Base-by-base conservation (phyloP, 2,888 invertebrate species). In the Perizoma flavofasciatum region DNA sequence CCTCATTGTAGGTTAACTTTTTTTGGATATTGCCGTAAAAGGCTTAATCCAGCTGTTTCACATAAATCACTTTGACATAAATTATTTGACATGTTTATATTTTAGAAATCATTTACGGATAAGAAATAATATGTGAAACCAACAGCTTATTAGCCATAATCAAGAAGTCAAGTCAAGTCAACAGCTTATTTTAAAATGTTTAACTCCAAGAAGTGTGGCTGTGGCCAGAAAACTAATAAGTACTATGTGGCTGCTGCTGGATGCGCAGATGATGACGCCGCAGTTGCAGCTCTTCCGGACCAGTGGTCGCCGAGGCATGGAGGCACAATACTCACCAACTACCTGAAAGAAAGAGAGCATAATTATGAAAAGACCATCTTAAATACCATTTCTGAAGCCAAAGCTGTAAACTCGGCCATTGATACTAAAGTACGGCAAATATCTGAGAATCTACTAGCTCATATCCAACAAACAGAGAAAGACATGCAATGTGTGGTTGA, bases 231-330 rank as follows among this genome's bases (percentile, higher is more conserved):
- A 48, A 11, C 10, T 6, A 45, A 45, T 0, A 44, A 63, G 4
- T 70, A 72, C 49, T 52, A 70, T 3, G 68, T 77, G 3, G 80
- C 80, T 7, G 51, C 67, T 22, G 66, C 77, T 2, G 82, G 83
- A 5, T 87, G 83, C 64, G 66, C 79, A 4, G 78, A 83, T 22
- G 89, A 91, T 62, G 65, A 71, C 5, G 79, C 79, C 37, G 89
- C 85, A 1, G 88, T 88, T 1, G 82, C 85, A 1, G 64, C 79
- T 0, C 68, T 91, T 41, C 90, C 90, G 4, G 77, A 83, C 5
- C 62, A 81, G 4, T 88, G 85, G 88, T 64, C 69, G 5, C 88
- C 88, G 7, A 74, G 68, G 49, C 81, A 69, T 33, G 76, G 85
- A 9, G 85, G 89, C 0, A 69, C 83, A 3, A 77, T 76, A 35